Conservation (phyloP, 2,113 vertebrate genomes). For the Chinchilla lanigera region DNA sequence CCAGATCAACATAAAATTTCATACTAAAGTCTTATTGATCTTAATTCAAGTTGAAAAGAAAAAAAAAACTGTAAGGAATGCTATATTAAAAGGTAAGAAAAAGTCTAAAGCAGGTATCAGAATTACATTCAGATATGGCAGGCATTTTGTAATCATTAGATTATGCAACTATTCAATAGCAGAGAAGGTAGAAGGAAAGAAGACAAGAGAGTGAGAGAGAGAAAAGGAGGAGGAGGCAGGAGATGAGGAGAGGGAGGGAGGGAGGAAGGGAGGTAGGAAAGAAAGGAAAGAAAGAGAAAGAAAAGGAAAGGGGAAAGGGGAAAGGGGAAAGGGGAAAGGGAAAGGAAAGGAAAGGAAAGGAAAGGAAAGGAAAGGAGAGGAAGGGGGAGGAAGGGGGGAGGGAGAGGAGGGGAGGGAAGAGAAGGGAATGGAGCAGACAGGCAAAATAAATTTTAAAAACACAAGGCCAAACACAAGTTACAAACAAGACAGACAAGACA, state of each 20-base stretch:
- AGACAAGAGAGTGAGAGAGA: too few species aligned
- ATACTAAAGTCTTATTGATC: neutral
- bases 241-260: too few species aligned
- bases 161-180: neutral
- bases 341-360: too few species aligned
- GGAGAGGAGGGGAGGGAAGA: neutral
- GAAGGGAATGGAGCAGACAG: too few species aligned
- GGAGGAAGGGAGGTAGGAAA: too few species aligned
- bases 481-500: neutral
- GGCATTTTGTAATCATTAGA: neutral
- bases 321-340: rapidly evolving
- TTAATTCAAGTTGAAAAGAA: neutral
- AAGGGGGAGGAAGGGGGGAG: too few species aligned
- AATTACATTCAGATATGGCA: neutral
- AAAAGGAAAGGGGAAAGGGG: neutral
- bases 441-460: neutral
- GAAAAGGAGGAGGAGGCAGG: rapidly evolving
- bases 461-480: neutral
- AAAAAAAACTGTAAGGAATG: neutral
- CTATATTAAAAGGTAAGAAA: neutral
- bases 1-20: neutral
- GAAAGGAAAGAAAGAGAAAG: too few species aligned
- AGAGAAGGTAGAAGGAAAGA: neutral
- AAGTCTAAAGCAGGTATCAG: neutral
- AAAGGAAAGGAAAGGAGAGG: too few species aligned